Conservation (phyloP, 2,888 invertebrate species). For the Ditylenchus weischeri region DNA sequence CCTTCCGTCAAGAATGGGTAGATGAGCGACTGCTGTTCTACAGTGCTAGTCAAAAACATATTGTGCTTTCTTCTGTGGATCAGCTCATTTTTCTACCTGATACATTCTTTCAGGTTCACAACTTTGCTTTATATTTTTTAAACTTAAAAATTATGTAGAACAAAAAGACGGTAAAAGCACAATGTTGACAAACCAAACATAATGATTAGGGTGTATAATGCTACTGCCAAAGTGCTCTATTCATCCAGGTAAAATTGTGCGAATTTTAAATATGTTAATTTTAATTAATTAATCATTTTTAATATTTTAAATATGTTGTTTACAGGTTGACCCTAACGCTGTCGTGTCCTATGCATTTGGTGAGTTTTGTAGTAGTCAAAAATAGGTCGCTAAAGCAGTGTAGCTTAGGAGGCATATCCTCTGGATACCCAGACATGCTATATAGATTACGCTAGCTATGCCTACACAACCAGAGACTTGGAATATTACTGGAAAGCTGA, state of each 20-base stretch:
- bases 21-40: conserved; percentile 72
- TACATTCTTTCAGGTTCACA: conserved; percentile 48
- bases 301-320: background rate
- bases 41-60: conserved; percentile 44
- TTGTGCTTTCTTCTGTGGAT: conserved; percentile 45
- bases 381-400: background rate
- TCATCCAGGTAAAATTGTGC: conserved; percentile 73
- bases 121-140: background rate
- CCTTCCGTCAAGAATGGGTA: conserved; percentile 93
- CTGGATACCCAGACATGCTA: conserved; percentile 85
- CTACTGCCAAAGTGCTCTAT: conserved; percentile 85
- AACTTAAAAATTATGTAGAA: conserved; percentile 64
- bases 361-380: conserved; percentile 64
- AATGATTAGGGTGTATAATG: conserved; percentile 82
- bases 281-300: no score
- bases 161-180: conserved; percentile 82
- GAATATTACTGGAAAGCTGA: conserved; percentile 89
- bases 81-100: conserved; percentile 44
- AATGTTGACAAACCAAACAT: conserved; percentile 67
- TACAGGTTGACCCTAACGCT: conserved; percentile 86
- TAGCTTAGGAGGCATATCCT: conserved; percentile 68
- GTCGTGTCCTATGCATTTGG: conserved; percentile 91
- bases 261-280: no score
- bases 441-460: conserved; percentile 91
- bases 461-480: conserved; percentile 92